Conservation (phyloP, 2,888 invertebrate species). For the Cryptosula pallasiana region DNA sequence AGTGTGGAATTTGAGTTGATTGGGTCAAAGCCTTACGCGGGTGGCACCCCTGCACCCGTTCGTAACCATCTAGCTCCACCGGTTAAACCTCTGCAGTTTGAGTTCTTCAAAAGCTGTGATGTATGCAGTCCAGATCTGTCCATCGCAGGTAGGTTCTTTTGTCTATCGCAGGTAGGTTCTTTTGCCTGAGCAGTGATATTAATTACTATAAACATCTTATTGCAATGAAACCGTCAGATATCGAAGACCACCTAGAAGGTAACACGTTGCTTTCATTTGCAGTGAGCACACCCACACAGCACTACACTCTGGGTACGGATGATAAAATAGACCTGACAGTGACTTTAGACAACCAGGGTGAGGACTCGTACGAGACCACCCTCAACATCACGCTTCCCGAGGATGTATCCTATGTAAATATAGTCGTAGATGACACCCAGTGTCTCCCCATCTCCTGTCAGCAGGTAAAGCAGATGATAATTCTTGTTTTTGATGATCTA, state of each 20-base stretch:
- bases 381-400: not conserved
- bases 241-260: too few species aligned
- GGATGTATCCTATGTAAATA: constrained; percentile 19
- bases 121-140: not conserved
- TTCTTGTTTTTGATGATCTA: too few species aligned
- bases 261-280: too few species aligned
- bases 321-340: constrained; percentile 12
- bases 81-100: not conserved
- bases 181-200: too few species aligned
- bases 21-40: not conserved
- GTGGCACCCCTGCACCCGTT: not conserved
- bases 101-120: constrained; percentile 1
- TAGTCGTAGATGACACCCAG: not conserved
- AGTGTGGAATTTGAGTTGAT: constrained; percentile 1
- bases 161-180: too few species aligned
- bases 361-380: constrained; percentile 11
- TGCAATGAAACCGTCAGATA: too few species aligned
- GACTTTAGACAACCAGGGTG: not conserved
- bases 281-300: not conserved
- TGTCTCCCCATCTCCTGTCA: constrained; percentile 18
- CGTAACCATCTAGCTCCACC: not conserved
- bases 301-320: constrained; percentile 15
- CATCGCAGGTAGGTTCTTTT: not conserved
- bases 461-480: constrained; percentile 10
- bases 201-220: too few species aligned